Evolutionary conservation across 1,140 invertebrate genomes (phyloP).

Genomic region (Uloborus diversus): DNA sequence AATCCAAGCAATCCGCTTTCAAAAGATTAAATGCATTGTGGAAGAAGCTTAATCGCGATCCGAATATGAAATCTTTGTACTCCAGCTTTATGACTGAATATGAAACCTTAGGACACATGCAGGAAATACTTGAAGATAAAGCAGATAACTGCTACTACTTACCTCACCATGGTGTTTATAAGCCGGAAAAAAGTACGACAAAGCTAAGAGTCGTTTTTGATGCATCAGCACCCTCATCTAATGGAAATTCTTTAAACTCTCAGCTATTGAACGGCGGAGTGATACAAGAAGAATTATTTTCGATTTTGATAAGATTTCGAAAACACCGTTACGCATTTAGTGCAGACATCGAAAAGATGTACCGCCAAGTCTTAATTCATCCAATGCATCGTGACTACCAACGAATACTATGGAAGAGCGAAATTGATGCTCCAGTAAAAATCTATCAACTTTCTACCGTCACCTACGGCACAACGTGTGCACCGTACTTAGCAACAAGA

Average conservation of each 20-base stretch:
- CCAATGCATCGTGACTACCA: background rate
- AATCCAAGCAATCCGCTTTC: background rate
- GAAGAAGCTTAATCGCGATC: background rate
- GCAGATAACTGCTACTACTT: background rate
- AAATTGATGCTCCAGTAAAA: background rate
- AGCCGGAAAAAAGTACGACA: background rate
- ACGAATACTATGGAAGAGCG: background rate
- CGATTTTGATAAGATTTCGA: background rate
- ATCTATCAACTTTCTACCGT: background rate
- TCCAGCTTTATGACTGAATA: background rate
- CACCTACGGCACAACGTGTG: background rate
- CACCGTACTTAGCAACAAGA: too few species aligned
- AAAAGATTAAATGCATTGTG: background rate
- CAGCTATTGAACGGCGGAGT: background rate
- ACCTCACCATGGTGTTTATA: background rate
- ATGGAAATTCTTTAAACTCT: background rate
- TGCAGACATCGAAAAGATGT: background rate
- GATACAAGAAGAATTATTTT: background rate
- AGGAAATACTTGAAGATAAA: background rate
- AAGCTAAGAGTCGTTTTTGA: background rate
- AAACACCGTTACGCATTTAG: background rate
- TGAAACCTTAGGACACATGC: background rate
- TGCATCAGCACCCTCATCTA: background rate
- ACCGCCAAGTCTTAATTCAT: background rate
- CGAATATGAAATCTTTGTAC: background rate